These are phyloP conservation scores for Cheilosia scutellata DNA, from an alignment of 2,888 invertebrate genomes.

Conservation along the genomic window DNA sequence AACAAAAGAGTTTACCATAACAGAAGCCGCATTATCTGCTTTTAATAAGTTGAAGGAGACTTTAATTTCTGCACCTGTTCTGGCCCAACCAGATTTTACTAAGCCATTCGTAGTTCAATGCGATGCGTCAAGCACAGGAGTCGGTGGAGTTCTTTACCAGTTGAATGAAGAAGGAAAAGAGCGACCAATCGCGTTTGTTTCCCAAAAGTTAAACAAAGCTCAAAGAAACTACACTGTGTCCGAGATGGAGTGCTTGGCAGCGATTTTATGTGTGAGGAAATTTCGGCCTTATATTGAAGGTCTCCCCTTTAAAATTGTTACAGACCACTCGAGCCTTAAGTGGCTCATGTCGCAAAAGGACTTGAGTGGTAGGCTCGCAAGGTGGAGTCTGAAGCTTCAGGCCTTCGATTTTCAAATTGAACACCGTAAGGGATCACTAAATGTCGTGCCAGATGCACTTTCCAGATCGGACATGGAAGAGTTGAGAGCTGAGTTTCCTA, in stretches of 20 bases:
- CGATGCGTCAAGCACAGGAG: constrained; percentile 40
- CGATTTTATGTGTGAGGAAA: constrained; percentile 36
- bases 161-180: constrained; percentile 42
- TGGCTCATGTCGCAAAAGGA: constrained; percentile 3
- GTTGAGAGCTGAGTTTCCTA: too few relatives aligned
- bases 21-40: not conserved
- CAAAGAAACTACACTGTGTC: constrained; percentile 50
- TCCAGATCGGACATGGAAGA: not conserved
- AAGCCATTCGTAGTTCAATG: constrained; percentile 59
- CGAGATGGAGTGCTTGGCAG: constrained; percentile 16
- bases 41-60: not conserved
- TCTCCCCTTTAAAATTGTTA: too few relatives aligned
- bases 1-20: not conserved
- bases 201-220: constrained; percentile 59
- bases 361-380: not conserved
- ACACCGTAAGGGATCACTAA: constrained; percentile 12
- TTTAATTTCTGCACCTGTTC: constrained; percentile 40
- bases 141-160: constrained; percentile 55
- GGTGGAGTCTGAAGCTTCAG: not conserved
- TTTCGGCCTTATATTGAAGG: constrained; percentile 48
- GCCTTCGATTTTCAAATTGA: not conserved
- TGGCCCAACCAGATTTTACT: constrained; percentile 42
- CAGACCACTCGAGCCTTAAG: not conserved
- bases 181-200: constrained; percentile 49
- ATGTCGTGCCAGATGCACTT: constrained; percentile 25